Evolutionary conservation across 2,888 invertebrate species (phyloP), one percentile per base, ranked within the genome.

Genomic region (Tetragonula carbonaria): DNA sequence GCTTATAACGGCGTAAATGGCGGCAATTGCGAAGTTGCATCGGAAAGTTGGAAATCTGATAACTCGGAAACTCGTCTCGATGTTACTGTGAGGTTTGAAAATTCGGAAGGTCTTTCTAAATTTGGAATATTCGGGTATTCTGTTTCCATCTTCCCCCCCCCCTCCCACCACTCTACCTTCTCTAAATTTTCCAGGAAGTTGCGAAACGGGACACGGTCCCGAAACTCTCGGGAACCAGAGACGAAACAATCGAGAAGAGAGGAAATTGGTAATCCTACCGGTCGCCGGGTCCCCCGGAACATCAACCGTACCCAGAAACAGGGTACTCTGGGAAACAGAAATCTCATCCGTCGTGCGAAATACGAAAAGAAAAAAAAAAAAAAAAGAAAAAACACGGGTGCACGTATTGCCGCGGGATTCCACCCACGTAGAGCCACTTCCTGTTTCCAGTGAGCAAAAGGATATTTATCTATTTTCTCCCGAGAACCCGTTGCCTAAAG

Each of bases 381-480:
- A 28, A 28, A 28, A 28, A 28, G 2, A 28, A 28, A 28, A 28
- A 78, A 50, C 45, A 45, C 59, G 68, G 77, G 71, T 78, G 38
- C 8, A 11, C 45, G 45, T 45, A 45, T 87, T 66, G 89, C 78
- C 79, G 66, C 13, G n/a, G 78, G 86, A 91, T 92, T 91, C 92
- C 87, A 81, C 86, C 87, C 92, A 92, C 93, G 92, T 92, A 88
- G 80, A 82, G 72, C 67, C 83, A 91, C 92, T 92, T 93, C 93
- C 93, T 93, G 93, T 91, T 91, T 90, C 88, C 86, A 87, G 74
- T 78, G 76, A 79, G 76, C 82, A 74, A 78, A 45, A 70, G 85
- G 86, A 91, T 92, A 91, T 93, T 93, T 93, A 93, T 93, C 92
- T 92, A 88, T 91, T 92, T 91, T 87, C 88, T 91, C 87, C 88